A percentile compares a stretch with the other conserved stretches of the same genome.
Conservation (phyloP, 2,797 vertebrate genomes). For the Pelodytes ibericus region DNA sequence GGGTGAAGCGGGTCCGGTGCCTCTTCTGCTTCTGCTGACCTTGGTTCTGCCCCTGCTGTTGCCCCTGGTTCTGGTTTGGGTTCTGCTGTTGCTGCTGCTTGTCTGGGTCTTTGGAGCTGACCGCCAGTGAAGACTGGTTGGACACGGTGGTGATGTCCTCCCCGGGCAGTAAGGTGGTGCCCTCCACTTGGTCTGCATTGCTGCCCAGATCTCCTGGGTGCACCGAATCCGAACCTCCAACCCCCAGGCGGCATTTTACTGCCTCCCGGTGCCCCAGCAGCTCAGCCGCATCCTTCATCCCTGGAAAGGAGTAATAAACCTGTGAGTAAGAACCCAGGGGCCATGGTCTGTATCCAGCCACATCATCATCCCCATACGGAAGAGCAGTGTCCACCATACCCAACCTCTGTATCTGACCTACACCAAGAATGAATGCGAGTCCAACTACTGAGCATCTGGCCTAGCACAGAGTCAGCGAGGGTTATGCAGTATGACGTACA, state of each 20-base stretch:
- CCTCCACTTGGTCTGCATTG: constrained; percentile 88
- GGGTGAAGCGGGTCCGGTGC: constrained; percentile 96
- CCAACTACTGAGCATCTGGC: background rate
- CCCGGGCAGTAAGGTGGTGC: constrained; percentile 90
- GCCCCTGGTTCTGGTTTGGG: constrained; percentile 80
- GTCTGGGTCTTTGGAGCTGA: constrained; percentile 90
- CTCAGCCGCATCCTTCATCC: constrained; percentile 97
- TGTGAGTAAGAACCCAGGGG: background rate
- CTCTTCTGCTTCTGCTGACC: constrained; percentile 97
- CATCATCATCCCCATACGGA: background rate
- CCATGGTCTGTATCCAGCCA: background rate
- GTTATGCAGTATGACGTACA: too few species aligned
- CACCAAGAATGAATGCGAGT: too few species aligned
- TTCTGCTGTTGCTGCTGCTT: constrained; percentile 82
- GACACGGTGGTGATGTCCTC: constrained; percentile 91
- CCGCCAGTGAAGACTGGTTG: constrained; percentile 86
- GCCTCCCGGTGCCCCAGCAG: constrained; percentile 94
- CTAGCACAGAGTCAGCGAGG: too few species aligned
- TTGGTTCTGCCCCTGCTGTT: constrained; percentile 78
- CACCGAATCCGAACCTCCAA: constrained; percentile 85
- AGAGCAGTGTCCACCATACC: background rate
- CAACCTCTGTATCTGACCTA: background rate
- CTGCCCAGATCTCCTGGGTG: constrained; percentile 89
- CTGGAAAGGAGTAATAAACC: constrained; percentile 70
- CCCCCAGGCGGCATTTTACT: constrained; percentile 91